Evolutionary conservation across 2,113 vertebrate species (phyloP).

Genomic region (Catharus bicknelli): DNA sequence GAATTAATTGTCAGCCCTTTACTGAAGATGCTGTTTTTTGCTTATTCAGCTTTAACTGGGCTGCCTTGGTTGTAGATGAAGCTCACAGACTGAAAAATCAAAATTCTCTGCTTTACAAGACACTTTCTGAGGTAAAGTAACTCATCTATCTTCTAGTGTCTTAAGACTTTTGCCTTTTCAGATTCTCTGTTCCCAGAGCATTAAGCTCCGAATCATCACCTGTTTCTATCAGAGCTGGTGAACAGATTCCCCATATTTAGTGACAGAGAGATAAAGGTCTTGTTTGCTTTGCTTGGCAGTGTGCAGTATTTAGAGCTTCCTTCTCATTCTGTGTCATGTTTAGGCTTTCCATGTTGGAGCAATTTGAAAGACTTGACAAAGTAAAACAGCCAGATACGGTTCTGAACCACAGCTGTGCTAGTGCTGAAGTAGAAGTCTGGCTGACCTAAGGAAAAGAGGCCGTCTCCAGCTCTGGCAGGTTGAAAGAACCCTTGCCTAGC

Average conservation of each 20-base stretch:
- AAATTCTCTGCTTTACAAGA: constrained; percentile 83
- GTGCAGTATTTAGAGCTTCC: neutral
- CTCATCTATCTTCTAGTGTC: neutral
- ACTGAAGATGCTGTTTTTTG: neutral
- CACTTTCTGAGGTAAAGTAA: constrained; percentile 81
- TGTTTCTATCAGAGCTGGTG: neutral
- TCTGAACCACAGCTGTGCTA: neutral
- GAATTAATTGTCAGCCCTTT: neutral
- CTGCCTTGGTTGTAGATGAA: constrained; percentile 88
- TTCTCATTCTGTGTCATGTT: neutral
- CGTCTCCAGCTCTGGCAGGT: neutral
- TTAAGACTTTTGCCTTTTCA: neutral
- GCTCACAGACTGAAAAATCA: constrained; percentile 93
- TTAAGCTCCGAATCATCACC: neutral
- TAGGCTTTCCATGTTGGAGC: neutral
- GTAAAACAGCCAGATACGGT: neutral
- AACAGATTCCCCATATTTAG: neutral
- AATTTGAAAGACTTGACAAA: neutral
- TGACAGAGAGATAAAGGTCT: neutral
- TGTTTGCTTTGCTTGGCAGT: neutral
- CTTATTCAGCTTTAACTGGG: constrained; percentile 73
- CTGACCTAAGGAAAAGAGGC: neutral
- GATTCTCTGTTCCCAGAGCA: neutral
- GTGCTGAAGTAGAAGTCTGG: neutral
- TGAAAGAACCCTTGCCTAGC: neutral